Evolutionary conservation across 2,113 vertebrate species (phyloP).

Genomic region (Leucosticte australis): DNA sequence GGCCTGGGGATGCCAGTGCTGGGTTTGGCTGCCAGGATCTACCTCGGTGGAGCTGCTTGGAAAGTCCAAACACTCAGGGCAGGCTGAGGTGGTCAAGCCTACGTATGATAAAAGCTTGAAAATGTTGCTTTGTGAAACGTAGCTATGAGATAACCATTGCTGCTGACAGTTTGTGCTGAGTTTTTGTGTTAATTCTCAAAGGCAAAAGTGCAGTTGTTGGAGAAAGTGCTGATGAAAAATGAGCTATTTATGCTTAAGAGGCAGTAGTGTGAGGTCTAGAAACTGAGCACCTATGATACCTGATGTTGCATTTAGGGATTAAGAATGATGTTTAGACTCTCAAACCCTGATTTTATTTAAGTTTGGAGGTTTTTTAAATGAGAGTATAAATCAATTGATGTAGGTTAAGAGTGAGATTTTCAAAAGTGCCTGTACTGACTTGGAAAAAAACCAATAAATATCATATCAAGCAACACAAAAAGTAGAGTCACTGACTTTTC

Average conservation of each 20-base stretch:
- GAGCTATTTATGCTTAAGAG: not conserved
- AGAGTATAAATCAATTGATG: not conserved
- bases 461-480: not conserved
- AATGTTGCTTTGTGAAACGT: not conserved
- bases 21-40: not conserved
- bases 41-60: not conserved
- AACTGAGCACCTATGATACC: not conserved
- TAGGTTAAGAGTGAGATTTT: not conserved
- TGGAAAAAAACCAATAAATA: not conserved
- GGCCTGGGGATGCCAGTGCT: too few species aligned
- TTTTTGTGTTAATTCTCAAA: not conserved
- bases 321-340: not conserved
- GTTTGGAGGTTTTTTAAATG: not conserved
- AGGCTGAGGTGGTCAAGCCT: not conserved
- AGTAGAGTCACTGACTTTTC: not conserved
- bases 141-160: not conserved
- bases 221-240: not conserved
- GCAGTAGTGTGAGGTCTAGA: not conserved
- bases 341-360: not conserved
- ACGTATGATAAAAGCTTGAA: not conserved
- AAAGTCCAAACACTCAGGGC: not conserved
- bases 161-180: not conserved
- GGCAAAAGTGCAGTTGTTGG: not conserved
- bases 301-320: not conserved
- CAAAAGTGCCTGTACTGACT: not conserved